A percentile compares a stretch with the other conserved stretches of the same genome.
Evolutionary conservation across 2,797 vertebrate species (phyloP).

Genomic region (Halcyon leucocephala): DNA sequence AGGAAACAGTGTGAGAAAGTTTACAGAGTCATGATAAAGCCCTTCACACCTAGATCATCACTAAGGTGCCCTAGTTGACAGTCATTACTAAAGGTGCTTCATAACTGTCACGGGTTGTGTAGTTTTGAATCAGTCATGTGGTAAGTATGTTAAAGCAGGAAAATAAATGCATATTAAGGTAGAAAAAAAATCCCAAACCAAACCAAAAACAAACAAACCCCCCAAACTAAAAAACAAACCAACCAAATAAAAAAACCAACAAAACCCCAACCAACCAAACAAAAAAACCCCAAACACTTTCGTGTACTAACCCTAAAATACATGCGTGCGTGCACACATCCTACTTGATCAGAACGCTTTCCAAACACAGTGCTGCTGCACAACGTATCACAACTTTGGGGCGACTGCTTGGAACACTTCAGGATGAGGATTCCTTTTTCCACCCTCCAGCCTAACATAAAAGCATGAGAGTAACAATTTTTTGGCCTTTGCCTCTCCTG

Average conservation of each 20-base stretch:
- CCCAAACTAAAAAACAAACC: too few relatives aligned
- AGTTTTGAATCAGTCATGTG: background rate
- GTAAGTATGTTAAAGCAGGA: background rate
- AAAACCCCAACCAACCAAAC: background rate
- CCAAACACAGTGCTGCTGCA: background rate
- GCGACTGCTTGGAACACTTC: background rate
- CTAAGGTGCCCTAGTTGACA: background rate
- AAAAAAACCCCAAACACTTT: background rate
- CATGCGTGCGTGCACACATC: background rate
- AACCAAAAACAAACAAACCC: too few relatives aligned
- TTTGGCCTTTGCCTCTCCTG: background rate
- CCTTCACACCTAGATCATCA: background rate
- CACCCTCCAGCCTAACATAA: background rate
- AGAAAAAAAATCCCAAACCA: background rate
- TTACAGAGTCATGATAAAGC: background rate
- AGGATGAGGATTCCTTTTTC: background rate
- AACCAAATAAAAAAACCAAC: too few relatives aligned
- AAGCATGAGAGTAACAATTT: background rate
- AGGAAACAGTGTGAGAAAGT: background rate
- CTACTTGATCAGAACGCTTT: background rate
- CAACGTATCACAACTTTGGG: background rate
- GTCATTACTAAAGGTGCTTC: background rate
- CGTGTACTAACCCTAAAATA: background rate
- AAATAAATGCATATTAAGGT: background rate
- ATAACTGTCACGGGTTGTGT: accelerated